These are phyloP conservation scores for Epizoanthus scotinus DNA, from an alignment of 92 coral and sea anemone species.

Conservation along the genomic window DNA sequence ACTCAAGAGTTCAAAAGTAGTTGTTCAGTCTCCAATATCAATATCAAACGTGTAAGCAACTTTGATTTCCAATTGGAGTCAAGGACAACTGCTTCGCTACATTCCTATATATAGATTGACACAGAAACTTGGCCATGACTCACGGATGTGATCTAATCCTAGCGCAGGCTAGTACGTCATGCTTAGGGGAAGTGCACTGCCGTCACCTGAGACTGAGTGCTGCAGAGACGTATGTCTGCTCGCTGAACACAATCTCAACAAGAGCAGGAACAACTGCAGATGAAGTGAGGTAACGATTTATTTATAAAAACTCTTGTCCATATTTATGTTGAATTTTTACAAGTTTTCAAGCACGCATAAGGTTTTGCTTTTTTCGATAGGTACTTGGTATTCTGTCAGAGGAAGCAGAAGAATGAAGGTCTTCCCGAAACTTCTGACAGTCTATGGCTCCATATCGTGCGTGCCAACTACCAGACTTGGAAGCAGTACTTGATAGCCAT, in stretches of 20 bases:
- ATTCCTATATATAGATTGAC: constrained; percentile 40
- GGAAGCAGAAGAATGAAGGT: constrained; percentile 49
- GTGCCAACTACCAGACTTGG: too few species aligned
- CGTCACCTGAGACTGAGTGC: too few species aligned
- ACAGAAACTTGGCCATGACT: constrained; percentile 40
- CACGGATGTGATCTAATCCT: constrained; percentile 27
- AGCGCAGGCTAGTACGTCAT: not conserved
- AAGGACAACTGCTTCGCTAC: constrained; percentile 51
- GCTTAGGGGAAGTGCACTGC: too few species aligned
- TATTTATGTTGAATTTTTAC: too few species aligned
- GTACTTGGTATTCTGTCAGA: constrained; percentile 56
- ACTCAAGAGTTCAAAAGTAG: constrained; percentile 29
- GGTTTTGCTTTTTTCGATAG: constrained; percentile 19
- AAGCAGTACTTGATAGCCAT: too few species aligned
- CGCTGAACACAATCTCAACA: too few species aligned
- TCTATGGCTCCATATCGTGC: too few species aligned
- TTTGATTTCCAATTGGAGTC: constrained; percentile 59
- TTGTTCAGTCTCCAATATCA: constrained; percentile 52
- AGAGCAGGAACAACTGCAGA: too few species aligned
- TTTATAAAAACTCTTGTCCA: too few species aligned
- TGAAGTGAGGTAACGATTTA: too few species aligned
- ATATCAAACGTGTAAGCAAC: constrained; percentile 41
- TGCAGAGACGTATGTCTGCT: too few species aligned
- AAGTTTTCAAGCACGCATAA: not conserved
- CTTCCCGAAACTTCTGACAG: constrained; percentile 43